Evolutionary conservation across 2,888 invertebrate genomes (phyloP).

Genomic region (Volucella inflata): DNA sequence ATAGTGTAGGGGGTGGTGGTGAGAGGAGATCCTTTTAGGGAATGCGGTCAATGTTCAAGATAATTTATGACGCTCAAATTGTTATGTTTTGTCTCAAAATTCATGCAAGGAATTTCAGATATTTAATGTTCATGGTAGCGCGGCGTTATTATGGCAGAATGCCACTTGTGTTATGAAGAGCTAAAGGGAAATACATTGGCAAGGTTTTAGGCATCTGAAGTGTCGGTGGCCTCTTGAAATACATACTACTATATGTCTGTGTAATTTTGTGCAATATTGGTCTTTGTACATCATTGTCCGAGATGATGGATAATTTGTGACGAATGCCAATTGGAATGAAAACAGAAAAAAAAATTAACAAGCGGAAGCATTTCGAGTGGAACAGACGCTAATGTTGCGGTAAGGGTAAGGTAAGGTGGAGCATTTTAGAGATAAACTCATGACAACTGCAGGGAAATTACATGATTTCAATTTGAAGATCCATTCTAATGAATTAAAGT

Average conservation of each 20-base stretch:
- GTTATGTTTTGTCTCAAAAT: constrained; percentile 45
- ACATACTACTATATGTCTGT: too few species aligned
- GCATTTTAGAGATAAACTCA: too few species aligned
- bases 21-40: constrained; percentile 43
- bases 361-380: too few species aligned
- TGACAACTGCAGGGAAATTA: too few species aligned
- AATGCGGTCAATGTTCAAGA: constrained; percentile 58
- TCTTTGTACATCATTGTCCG: not conserved
- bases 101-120: constrained; percentile 44
- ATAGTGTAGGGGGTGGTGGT: not conserved
- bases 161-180: constrained; percentile 52
- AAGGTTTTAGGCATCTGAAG: too few species aligned
- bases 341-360: not conserved
- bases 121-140: constrained; percentile 27
- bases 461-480: too few species aligned
- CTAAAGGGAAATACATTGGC: constrained; percentile 2
- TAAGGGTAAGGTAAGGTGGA: too few species aligned
- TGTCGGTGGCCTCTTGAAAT: constrained; percentile 28
- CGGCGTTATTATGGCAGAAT: not conserved
- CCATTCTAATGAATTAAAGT: too few species aligned
- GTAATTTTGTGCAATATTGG: constrained; percentile 24
- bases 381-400: too few species aligned
- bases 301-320: not conserved
- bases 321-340: not conserved
- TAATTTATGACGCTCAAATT: constrained; percentile 56